Evolutionary conservation across 1,140 invertebrate species (phyloP), one percentile per base, ranked within the genome.

Genomic region (Zaprionus tsacasi): DNA sequence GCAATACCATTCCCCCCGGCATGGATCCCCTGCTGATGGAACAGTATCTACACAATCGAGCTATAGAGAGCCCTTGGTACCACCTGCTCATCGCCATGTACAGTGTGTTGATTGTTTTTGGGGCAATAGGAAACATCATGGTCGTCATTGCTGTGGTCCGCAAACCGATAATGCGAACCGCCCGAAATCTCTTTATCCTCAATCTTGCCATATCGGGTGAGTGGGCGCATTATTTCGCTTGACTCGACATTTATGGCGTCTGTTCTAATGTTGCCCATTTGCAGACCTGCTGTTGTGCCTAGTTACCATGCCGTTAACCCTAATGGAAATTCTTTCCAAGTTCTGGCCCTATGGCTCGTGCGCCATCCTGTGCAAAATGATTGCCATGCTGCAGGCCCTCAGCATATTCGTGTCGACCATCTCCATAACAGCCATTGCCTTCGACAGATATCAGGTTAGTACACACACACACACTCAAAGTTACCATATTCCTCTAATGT

Each of bases 321-420:
- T 98, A 48, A 95, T 97, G 93, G 96, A 97, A 91, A 95, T 98
- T 25, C 93, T 96, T 12, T 95, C 96, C 10, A 96, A 96, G 82
- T 96, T 96, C 91, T 96, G 96, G 95, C 96, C 96, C 0, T 90
- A 96, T 30, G 95, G 95, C 11, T 94, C 95, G 69, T 94, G 94
- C 64, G 93, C 94, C 0, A 93, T 95, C 66, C 91, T 96, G 36
- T 98, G 97, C 92, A 98, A 97, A 93, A 94, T 97, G 66, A 95
- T 96, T 61, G 96, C 96, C 4, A 95, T 96, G 63, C 94, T 97
- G 21, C 96, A 98, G 91, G 97, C 96, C 4, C 96, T 96, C 38
- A 97, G 96, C 76, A 96, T 97, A 69, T 98, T 97, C 87, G 97
- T 98, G 0, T 97, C 97, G 1, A 97, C 97, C 11, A 96, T 98